These are phyloP conservation scores for Catharus bicknelli DNA, from an alignment of 2,113 vertebrate genomes.

Conservation along the genomic window DNA sequence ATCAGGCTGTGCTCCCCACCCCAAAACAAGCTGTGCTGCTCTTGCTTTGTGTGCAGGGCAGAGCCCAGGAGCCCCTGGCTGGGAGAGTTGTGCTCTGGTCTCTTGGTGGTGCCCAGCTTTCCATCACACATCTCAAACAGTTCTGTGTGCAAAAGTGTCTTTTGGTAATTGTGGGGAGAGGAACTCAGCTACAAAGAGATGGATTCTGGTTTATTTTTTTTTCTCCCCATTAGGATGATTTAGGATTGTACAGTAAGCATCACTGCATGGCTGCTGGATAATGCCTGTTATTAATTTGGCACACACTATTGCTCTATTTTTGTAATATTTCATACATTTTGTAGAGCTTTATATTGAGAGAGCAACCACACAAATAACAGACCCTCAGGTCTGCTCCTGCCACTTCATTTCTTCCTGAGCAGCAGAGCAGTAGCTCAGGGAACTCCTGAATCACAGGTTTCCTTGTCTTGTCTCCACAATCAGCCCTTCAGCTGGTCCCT, in stretches of 20 bases:
- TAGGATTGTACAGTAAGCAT: conserved; percentile 36
- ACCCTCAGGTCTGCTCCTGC: neutral
- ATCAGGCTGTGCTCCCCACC: neutral
- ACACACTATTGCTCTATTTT: conserved; percentile 23
- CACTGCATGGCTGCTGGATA: conserved; percentile 36
- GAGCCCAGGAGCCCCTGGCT: neutral
- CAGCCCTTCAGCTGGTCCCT: neutral
- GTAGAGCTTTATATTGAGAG: neutral
- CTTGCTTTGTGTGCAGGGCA: neutral
- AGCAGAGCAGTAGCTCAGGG: neutral
- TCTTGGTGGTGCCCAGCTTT: neutral
- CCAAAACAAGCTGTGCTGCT: neutral
- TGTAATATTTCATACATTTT: conserved; percentile 24
- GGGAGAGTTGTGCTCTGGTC: neutral
- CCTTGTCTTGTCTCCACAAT: neutral
- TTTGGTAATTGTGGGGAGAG: conserved; percentile 10
- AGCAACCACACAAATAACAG: neutral
- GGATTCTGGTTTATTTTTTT: conserved; percentile 13
- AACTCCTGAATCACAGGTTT: neutral
- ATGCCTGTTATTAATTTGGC: conserved; percentile 48
- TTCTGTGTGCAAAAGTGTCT: neutral
- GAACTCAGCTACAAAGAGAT: conserved; percentile 21
- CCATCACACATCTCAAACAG: neutral
- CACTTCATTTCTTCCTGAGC: neutral
- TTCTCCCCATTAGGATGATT: conserved; percentile 26